phyloP scores from a whole-genome alignment of 2,797 vertebrate genomes.

The Chelonia mydas region DNA sequence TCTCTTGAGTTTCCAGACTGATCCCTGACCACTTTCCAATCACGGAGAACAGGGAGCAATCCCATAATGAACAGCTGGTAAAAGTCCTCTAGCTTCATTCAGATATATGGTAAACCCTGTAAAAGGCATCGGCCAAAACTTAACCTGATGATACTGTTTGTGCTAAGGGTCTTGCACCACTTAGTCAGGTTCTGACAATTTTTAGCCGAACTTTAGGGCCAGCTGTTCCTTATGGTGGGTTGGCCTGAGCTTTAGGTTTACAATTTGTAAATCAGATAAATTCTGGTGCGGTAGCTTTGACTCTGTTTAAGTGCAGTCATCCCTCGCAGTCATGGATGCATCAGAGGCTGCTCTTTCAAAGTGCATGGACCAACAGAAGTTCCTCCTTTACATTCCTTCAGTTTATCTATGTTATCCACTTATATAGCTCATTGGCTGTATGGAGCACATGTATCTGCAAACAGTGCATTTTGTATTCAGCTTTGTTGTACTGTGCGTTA shows the following conservation, averaged over 20 bases:
- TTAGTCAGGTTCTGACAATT: not conserved
- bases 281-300: not conserved
- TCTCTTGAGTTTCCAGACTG: not conserved
- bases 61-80: not conserved
- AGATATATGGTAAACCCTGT: not conserved
- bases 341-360: not conserved
- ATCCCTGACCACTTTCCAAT: not conserved
- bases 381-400: not conserved
- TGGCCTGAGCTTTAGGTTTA: not conserved
- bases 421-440: too few relatives aligned
- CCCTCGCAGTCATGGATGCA: not conserved
- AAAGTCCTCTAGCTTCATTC: not conserved
- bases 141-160: not conserved
- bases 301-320: not conserved
- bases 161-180: not conserved
- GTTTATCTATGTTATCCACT: accelerated
- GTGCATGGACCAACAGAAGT: not conserved
- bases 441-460: too few relatives aligned
- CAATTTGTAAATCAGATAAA: not conserved
- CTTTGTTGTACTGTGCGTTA: not conserved
- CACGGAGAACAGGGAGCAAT: not conserved
- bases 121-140: not conserved
- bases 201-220: not conserved
- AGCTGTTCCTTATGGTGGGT: not conserved
- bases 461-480: not conserved